A percentile compares a stretch with the other conserved stretches of the same genome.
Conservation (phyloP, 2,797 vertebrate species). For the Pipistrellus pipistrellus region DNA sequence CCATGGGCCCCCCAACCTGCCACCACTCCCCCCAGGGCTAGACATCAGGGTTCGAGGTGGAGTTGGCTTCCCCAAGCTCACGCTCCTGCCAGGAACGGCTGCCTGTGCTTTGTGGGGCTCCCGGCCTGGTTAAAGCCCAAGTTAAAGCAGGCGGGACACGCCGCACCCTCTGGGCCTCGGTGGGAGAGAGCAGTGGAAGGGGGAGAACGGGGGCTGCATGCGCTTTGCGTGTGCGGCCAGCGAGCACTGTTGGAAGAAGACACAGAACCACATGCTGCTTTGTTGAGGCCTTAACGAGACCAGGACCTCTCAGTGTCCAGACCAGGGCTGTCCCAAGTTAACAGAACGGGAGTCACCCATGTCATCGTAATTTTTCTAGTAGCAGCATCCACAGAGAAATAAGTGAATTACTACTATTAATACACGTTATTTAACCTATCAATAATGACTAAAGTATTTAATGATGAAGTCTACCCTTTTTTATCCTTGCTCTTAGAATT, state of each 20-base stretch:
- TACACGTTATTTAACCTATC: background rate
- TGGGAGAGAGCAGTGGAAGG: background rate
- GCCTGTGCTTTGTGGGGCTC: background rate
- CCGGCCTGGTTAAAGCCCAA: background rate
- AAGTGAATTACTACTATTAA: background rate
- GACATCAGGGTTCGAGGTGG: background rate
- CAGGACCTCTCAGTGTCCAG: background rate
- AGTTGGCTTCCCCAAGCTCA: background rate
- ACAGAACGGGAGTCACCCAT: background rate
- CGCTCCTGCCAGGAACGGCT: background rate
- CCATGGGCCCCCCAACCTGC: too few species aligned
- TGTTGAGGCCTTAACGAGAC: background rate
- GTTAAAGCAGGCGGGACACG: background rate
- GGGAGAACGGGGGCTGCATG: accelerated
- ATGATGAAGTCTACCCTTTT: background rate
- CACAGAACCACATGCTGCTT: background rate
- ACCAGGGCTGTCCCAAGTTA: background rate
- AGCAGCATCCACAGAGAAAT: background rate
- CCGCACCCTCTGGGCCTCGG: background rate
- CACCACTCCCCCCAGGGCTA: too few species aligned
- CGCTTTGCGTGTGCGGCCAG: background rate
- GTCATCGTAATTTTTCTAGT: background rate
- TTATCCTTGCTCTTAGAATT: background rate
- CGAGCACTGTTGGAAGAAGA: background rate
- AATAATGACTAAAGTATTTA: background rate